These are phyloP conservation scores for Drymonia ruficornis DNA, from an alignment of 2,888 invertebrate species.

Conservation along the genomic window DNA sequence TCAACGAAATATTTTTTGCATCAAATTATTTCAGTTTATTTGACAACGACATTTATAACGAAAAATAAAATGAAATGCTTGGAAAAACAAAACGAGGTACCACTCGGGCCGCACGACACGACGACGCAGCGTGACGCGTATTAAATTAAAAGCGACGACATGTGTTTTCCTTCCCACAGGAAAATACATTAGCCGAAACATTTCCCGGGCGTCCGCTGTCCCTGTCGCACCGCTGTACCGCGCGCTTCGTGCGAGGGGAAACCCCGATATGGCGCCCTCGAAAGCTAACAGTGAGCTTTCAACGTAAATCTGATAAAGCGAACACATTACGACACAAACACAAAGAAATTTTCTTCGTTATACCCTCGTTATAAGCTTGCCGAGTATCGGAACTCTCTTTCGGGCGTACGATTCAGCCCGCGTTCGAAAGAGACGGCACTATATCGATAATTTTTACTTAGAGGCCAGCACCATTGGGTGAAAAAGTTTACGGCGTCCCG, in stretches of 20 bases:
- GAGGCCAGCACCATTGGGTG: slow-evolving; percentile 67
- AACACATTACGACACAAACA: slow-evolving; percentile 80
- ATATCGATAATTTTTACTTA: slow-evolving; percentile 32
- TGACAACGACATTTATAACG: slow-evolving; percentile 23
- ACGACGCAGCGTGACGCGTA: slow-evolving; percentile 79
- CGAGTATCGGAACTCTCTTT: slow-evolving; percentile 45
- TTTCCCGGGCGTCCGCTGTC: slow-evolving; percentile 66
- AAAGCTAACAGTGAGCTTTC: slow-evolving; percentile 81
- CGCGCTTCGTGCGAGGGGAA: slow-evolving; percentile 47
- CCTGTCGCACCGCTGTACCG: slow-evolving; percentile 43
- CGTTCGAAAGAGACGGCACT: slow-evolving; percentile 53
- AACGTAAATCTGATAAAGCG: slow-evolving; percentile 83
- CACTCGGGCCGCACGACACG: slow-evolving; percentile 56
- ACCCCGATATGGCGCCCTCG: slow-evolving; percentile 66
- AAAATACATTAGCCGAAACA: slow-evolving; percentile 82
- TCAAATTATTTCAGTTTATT: slow-evolving; percentile 16
- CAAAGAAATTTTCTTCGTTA: slow-evolving; percentile 78
- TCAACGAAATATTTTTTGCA: background rate
- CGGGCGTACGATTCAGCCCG: slow-evolving; percentile 15
- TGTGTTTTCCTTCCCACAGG: slow-evolving; percentile 85
- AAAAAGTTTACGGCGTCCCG: slow-evolving; percentile 74
- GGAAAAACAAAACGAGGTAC: slow-evolving; percentile 34
- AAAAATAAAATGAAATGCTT: slow-evolving; percentile 32
- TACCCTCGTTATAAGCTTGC: slow-evolving; percentile 51
- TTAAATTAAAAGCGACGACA: slow-evolving; percentile 84